These are phyloP conservation scores for Anguilla japonica DNA, from an alignment of 2,113 vertebrate species.

Conservation along the genomic window DNA sequence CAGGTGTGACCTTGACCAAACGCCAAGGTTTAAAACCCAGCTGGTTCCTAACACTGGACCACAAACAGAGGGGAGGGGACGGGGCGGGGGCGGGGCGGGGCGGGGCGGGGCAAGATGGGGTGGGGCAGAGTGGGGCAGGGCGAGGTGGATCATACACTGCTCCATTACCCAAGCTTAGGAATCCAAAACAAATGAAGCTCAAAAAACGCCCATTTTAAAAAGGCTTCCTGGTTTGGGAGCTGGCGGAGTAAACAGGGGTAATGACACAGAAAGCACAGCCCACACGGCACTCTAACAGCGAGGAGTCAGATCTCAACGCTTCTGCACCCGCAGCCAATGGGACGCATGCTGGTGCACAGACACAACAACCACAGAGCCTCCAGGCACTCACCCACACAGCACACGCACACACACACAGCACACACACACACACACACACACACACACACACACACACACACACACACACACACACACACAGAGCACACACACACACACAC, in stretches of 20 bases:
- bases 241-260: not conserved
- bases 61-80: too few relatives aligned
- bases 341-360: slow-evolving; percentile 19
- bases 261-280: not conserved
- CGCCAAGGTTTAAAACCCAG: slow-evolving; percentile 49
- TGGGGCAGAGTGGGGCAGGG: too few relatives aligned
- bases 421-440: too few relatives aligned
- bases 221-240: not conserved
- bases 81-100: too few relatives aligned
- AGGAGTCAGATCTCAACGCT: slow-evolving; percentile 11
- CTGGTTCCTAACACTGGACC: not conserved
- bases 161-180: too few relatives aligned
- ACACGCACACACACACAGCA: too few relatives aligned
- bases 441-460: too few relatives aligned
- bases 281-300: not conserved
- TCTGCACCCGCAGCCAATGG: slow-evolving; percentile 13
- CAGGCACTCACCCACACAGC: not conserved
- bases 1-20: slow-evolving; percentile 49
- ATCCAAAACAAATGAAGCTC: not conserved
- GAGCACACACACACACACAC: too few relatives aligned
- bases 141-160: too few relatives aligned
- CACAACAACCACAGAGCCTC: slow-evolving; percentile 14
- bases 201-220: not conserved
- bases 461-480: too few relatives aligned
- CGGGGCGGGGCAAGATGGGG: too few relatives aligned